Conservation (phyloP, 2,113 vertebrate species). For the Carassius carassius region DNA sequence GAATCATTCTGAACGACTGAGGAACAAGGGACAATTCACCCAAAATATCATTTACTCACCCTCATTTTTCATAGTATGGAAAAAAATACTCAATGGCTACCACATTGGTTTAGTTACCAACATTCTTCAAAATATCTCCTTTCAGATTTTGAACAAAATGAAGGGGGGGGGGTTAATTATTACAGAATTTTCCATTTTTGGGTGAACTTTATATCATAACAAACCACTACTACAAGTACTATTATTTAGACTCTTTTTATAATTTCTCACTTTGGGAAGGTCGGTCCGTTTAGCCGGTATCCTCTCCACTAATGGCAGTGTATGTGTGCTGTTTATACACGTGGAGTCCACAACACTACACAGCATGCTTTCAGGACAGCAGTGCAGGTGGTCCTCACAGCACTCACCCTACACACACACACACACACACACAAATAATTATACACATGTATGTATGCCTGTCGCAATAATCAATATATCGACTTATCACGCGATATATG, state of each 20-base stretch:
- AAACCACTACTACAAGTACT: too few relatives aligned
- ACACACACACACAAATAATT: background rate
- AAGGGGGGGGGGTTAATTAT: background rate
- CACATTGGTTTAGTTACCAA: background rate
- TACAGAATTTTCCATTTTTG: background rate
- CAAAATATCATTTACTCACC: background rate
- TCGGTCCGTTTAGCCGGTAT: background rate
- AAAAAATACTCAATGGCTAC: background rate
- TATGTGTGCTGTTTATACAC: slow-evolving; percentile 65
- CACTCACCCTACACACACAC: slow-evolving; percentile 72
- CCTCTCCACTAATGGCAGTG: slow-evolving; percentile 63
- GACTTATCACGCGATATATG: too few relatives aligned
- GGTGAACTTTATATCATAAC: background rate
- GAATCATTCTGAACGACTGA: slow-evolving; percentile 75
- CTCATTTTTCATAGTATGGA: too few relatives aligned
- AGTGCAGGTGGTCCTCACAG: slow-evolving; percentile 73
- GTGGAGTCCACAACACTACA: slow-evolving; percentile 55
- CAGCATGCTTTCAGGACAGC: slow-evolving; percentile 67
- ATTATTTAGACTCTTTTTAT: too few relatives aligned
- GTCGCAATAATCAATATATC: too few relatives aligned
- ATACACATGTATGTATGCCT: background rate
- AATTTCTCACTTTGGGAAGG: slow-evolving; percentile 62
- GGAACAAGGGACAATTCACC: background rate
- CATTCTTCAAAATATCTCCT: background rate
- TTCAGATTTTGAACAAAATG: too few relatives aligned